Evolutionary conservation across 2,113 vertebrate genomes (phyloP), one percentile per base, ranked within the genome.

Genomic region (Dasyornis broadbenti): DNA sequence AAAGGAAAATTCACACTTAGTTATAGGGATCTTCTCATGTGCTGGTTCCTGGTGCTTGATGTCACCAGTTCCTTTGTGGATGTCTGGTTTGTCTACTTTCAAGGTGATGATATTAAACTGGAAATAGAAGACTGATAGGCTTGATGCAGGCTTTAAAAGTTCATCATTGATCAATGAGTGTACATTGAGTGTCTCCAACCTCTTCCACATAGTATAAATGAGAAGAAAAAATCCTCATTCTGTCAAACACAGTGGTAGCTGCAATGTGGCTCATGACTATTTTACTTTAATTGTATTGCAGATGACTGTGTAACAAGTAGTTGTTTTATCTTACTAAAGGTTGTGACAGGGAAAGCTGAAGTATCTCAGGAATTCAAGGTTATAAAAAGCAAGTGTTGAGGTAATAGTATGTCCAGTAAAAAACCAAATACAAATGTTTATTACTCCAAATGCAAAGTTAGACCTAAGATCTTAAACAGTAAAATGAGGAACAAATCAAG

Each of bases 51-150:
- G 22, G 26, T 95, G 64, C 27, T 69, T 84, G 47, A 66, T 71
- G 75, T 60, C 27, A 39, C 30, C 50, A 63, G 54, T 53, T 91
- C 40, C 71, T 87, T 17, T 64, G 31, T 66, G 49, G 7, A 33
- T 73, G 54, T 89, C n/a, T 72, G 40, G 15, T 81, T 94, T 91
- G 40, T 87, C 39, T 88, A 2, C 88, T 31, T 82, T 86, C 35
- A 17, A 53, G 40, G 39, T 57, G 53, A 50, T 91, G 85, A 42
- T 37, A 60, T 84, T 73, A 84, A 85, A 89, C 91, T 97, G 83
- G 84, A 97, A 97, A 89, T 91, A 86, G 33, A 78, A 95, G 93
- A 95, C 27, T 90, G 64, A 45, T 39, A 15, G 54, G 39, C 45
- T 91, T 94, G 72, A 75, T 70, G 59, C 17, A 95, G 28, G 69